Conservation (phyloP, 2,797 vertebrate species). For the Chromis chromis region DNA sequence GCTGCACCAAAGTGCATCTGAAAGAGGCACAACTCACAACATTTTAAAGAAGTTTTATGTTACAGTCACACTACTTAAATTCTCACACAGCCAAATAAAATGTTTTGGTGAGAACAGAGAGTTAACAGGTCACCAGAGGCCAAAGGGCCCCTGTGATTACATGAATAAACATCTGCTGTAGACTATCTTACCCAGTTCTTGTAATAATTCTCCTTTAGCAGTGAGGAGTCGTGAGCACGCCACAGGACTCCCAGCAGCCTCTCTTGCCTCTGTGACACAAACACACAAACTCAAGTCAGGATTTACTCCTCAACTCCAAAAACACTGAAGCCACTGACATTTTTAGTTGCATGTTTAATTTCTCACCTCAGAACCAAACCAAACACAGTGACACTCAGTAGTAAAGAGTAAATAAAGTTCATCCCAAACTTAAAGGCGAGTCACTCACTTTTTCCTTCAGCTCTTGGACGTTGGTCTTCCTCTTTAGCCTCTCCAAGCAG, state of each 20-base stretch:
- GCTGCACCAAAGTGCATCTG: too few relatives aligned
- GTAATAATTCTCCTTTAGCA: slow-evolving; percentile 88
- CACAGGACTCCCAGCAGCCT: slow-evolving; percentile 85
- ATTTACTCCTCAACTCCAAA: slow-evolving; percentile 5
- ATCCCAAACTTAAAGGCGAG: neutral
- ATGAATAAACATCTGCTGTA: neutral
- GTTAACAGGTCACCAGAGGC: neutral
- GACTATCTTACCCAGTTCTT: slow-evolving; percentile 89
- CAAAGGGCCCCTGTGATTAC: neutral
- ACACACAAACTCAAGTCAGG: slow-evolving; percentile 1
- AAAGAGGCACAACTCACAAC: too few relatives aligned
- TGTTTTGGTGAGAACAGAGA: neutral
- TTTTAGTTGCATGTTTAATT: neutral
- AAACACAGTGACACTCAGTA: neutral
- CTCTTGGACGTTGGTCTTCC: slow-evolving; percentile 90
- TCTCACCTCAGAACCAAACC: neutral
- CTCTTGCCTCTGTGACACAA: slow-evolving; percentile 86
- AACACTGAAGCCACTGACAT: neutral
- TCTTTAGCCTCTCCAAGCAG: slow-evolving; percentile 90
- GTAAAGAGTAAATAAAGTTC: neutral
- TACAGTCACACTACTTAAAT: too few relatives aligned
- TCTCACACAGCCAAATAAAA: too few relatives aligned
- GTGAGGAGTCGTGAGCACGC: slow-evolving; percentile 85
- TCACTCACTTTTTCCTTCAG: slow-evolving; percentile 89
- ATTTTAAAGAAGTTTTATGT: too few relatives aligned